Conservation (phyloP, 23 tunicate species). For the Halocynthia aurantium region DNA sequence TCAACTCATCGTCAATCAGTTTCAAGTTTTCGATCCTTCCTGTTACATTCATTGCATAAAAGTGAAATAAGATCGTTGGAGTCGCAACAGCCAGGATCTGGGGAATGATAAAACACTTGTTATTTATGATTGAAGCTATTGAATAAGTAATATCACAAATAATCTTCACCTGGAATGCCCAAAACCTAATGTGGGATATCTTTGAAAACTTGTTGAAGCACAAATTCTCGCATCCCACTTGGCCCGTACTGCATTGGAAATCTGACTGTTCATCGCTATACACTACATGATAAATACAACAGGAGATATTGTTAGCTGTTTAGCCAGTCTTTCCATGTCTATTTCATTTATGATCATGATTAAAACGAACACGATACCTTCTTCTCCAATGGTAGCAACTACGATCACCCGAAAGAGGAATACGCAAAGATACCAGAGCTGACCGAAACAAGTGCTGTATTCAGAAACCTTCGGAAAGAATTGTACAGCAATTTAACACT, state of each 20-base stretch:
- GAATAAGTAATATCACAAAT: too few species aligned
- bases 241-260: slow-evolving; percentile 79
- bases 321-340: background rate
- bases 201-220: slow-evolving; percentile 89
- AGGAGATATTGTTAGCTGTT: background rate
- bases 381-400: slow-evolving; percentile 61
- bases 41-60: slow-evolving; percentile 51
- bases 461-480: slow-evolving; percentile 30
- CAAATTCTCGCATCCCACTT: slow-evolving; percentile 61
- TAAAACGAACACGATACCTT: slow-evolving; percentile 5
- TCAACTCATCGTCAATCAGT: background rate
- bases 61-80: slow-evolving; percentile 92
- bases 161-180: slow-evolving; percentile 76
- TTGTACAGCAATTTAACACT: background rate
- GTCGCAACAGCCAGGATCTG: slow-evolving; percentile 84
- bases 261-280: slow-evolving; percentile 97
- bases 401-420: slow-evolving; percentile 73
- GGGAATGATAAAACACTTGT: background rate
- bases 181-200: slow-evolving; percentile 80
- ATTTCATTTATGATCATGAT: background rate
- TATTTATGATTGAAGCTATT: background rate
- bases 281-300: slow-evolving; percentile 24
- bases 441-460: slow-evolving; percentile 70
- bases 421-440: slow-evolving; percentile 66
- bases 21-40: slow-evolving; percentile 69